Evolutionary conservation across 2,113 vertebrate species (phyloP).

Genomic region (Hucho hucho): DNA sequence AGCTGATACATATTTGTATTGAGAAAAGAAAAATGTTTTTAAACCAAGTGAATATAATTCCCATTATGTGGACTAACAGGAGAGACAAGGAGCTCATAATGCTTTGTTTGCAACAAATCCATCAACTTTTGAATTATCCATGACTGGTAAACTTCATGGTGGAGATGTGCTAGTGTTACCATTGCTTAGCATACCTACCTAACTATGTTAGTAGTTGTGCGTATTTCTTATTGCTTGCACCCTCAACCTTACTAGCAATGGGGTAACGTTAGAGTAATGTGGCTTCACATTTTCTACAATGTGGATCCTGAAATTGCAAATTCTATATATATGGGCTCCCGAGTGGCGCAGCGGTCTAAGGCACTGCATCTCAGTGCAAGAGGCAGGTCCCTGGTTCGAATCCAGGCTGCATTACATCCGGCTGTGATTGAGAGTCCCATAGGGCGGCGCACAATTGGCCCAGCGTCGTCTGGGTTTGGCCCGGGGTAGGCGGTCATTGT

Average conservation of each 20-base stretch:
- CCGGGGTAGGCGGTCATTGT: too few species aligned
- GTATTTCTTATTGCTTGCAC: constrained; percentile 21
- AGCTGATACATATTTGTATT: constrained; percentile 8
- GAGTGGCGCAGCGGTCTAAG: too few species aligned
- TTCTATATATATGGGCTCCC: too few species aligned
- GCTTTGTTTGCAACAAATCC: background rate
- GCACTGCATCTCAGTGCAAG: too few species aligned
- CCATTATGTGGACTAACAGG: background rate
- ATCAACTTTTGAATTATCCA: background rate
- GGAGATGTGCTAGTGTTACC: background rate
- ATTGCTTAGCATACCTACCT: background rate
- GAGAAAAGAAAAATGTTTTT: too few species aligned
- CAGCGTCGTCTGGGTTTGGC: too few species aligned
- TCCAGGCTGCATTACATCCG: too few species aligned
- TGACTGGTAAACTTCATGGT: background rate
- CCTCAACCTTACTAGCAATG: constrained; percentile 4
- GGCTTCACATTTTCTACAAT: constrained; percentile 3
- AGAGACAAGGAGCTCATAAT: background rate
- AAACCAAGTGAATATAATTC: background rate
- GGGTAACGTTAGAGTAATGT: constrained; percentile 27
- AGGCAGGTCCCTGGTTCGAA: too few species aligned
- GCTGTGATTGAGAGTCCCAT: too few species aligned
- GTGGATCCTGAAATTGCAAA: constrained; percentile 19
- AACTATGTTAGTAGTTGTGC: constrained; percentile 6
- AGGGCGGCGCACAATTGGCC: too few species aligned